Evolutionary conservation across 1,140 invertebrate species (phyloP).

Genomic region (Aplysia californica): DNA sequence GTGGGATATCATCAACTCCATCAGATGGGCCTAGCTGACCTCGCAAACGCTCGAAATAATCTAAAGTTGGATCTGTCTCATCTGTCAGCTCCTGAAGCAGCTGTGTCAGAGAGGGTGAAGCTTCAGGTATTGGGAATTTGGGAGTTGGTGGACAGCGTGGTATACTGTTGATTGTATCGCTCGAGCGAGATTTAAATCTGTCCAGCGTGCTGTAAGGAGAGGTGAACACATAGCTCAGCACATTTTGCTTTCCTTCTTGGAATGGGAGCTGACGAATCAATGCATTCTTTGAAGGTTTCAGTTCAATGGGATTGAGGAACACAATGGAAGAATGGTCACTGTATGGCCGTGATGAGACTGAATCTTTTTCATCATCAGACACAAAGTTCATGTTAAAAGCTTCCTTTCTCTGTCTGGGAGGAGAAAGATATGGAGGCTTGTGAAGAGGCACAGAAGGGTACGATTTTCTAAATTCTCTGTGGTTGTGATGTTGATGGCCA

Average conservation of each 20-base stretch:
- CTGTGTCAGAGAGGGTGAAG: constrained; percentile 52
- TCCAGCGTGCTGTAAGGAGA: constrained; percentile 38
- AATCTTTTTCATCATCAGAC: constrained; percentile 58
- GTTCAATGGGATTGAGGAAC: constrained; percentile 55
- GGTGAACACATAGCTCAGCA: constrained; percentile 35
- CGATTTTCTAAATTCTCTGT: constrained; percentile 18
- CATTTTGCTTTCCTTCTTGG: constrained; percentile 37
- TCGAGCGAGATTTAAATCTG: constrained; percentile 50
- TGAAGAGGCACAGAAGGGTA: constrained; percentile 16
- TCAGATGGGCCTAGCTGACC: not conserved
- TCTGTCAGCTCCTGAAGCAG: constrained; percentile 52
- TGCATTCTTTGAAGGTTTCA: constrained; percentile 48
- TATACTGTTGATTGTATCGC: constrained; percentile 54
- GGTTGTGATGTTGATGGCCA: not conserved
- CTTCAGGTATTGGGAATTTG: constrained; percentile 51
- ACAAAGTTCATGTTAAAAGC: constrained; percentile 34
- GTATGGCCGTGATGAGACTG: constrained; percentile 48
- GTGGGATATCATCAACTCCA: not conserved
- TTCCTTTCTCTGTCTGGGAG: constrained; percentile 3
- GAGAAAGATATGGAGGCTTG: constrained; percentile 3
- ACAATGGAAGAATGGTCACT: constrained; percentile 61
- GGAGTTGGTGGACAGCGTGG: constrained; percentile 55
- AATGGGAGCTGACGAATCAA: constrained; percentile 49
- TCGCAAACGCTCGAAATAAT: not conserved
- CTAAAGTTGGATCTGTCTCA: constrained; percentile 21